Evolutionary conservation across 2,113 vertebrate genomes (phyloP), one percentile per base, ranked within the genome.

Genomic region (Vombatus ursinus): DNA sequence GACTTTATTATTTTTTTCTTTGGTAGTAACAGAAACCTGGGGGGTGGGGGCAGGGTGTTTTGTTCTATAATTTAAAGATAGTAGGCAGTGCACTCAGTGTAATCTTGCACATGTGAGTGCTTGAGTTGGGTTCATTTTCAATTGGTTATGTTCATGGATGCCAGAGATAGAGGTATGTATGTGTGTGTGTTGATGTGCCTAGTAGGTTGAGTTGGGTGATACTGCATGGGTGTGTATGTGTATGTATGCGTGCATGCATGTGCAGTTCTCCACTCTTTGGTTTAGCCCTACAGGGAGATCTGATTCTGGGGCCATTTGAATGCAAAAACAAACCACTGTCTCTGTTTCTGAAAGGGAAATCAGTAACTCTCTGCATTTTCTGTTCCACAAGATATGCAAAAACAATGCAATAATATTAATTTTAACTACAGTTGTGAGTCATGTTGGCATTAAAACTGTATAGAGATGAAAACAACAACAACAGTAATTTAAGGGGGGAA

Each of bases 301-400:
- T 96, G 98, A 97, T 96, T 92, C 97, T 97, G 97, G 98, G 98
- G 98, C 98, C 96, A 90, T 97, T 91, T 24, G 97, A 98, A 98
- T 98, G 98, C 98, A 98, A 98, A 98, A 98, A 98, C 97, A 96
- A 98, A 98, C 97, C 98, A 98, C 98, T 98, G 96, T 98, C 98
- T 99, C 98, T 97, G 98, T 98, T 99, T 99, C 98, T 91, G 97
- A 98, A 98, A 98, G 95, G 98, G 98, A 98, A 98, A 98, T 98
- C 98, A 97, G 98, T 98, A 98, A 98, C 98, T 98, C 98, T 98
- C 98, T 98, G 98, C 98, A 98, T 99, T 98, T 99, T 99, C 98
- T 99, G 99, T 99, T 99, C 99, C 99, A 99, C 99, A 99, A 99
- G 99, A 99, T 99, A 99, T 99, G 99, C 99, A 99, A 99, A 99